Evolutionary conservation across 2,888 invertebrate genomes (phyloP), one percentile per base, ranked within the genome.

Genomic region (Dorcus parallelipipedus): DNA sequence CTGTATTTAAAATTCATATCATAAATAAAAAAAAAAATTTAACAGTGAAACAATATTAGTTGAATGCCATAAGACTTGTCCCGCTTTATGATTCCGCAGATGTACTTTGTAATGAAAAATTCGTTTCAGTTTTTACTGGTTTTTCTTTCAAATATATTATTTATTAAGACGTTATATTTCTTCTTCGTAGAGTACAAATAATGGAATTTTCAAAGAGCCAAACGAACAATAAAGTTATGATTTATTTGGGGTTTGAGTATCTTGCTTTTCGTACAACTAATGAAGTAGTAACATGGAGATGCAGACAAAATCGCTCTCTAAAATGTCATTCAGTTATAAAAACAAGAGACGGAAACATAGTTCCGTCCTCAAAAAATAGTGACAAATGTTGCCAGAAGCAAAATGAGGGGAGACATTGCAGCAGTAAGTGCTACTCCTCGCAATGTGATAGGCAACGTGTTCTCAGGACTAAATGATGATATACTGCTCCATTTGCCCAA

Each of bases 351-450:
- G 23, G 9, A 23, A 14, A 20, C 17, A 5, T 47, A 47, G 17
- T 47, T 20, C 17, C 54, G 55, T 38, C 55, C 55, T 10, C 55
- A 55, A 14, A 55, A 55, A 53, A 20, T 38, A 38, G 54, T 33
- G 54, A 54, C 55, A 4, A 47, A 47, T 17, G 23, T 20, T 20
- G 47, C 47, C 20, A 47, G 17, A 23, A n/a, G 23, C 23, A 23
- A 55, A 54, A 55, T 55, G 55, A 52, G 38, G 38, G 33, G 38
- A 55, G 55, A 33, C 9, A 55, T 54, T 38, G 7, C 9, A 53
- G 55, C 53, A 55, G 53, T 55, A 14, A 14, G 14, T 14, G 14
- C 14, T 14, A 14, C 14, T 14, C 14, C 14, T 14, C 14, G 14
- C 14, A 14, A 14, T 14, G 14, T 14, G 14, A 14, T 14, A 14